Conservation (phyloP, 53 echinoderm and acorn worm genomes). For the Crossaster papposus region DNA sequence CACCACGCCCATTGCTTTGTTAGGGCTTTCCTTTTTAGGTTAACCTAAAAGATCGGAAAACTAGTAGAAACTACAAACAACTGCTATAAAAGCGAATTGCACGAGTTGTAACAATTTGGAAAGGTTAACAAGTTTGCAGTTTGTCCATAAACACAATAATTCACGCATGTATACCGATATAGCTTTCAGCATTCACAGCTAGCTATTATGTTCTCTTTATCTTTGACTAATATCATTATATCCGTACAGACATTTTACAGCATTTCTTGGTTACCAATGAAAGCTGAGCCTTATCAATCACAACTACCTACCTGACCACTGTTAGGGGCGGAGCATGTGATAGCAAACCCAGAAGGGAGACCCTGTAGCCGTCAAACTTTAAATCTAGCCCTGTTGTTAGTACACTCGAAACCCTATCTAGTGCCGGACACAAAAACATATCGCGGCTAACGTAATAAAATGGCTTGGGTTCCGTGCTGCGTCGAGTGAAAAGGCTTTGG, state of each 20-base stretch:
- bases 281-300: neutral
- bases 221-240: neutral
- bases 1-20: too few species aligned
- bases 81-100: too few species aligned
- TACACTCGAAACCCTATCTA: neutral
- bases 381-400: neutral
- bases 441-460: conserved; percentile 10
- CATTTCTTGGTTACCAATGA: neutral
- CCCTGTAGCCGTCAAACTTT: conserved; percentile 7
- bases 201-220: neutral
- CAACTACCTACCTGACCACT: neutral
- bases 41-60: too few species aligned
- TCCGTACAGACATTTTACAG: neutral
- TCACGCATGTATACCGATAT: neutral
- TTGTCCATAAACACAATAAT: neutral
- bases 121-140: too few species aligned
- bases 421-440: neutral
- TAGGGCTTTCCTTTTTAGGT: too few species aligned
- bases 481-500: neutral
- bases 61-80: too few species aligned
- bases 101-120: too few species aligned
- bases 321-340: neutral
- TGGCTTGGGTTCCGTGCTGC: neutral
- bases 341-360: neutral
- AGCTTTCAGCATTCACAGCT: neutral